Evolutionary conservation across 1,140 invertebrate species (phyloP).

Genomic region (Holcopasites calliopsidis): DNA sequence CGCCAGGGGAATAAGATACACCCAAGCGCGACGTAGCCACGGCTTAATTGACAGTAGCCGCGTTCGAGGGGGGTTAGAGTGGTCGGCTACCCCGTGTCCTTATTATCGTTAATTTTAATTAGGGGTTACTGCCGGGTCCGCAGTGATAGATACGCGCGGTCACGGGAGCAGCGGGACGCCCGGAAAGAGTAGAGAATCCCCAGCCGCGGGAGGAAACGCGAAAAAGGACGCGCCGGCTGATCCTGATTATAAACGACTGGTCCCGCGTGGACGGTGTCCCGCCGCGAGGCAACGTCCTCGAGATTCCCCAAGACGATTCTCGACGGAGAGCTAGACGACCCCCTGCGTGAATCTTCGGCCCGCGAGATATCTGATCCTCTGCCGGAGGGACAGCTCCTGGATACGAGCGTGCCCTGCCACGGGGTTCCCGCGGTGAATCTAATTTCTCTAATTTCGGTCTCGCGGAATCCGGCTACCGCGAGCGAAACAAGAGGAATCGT

Average conservation of each 20-base stretch:
- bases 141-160: slow-evolving; percentile 44
- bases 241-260: slow-evolving; percentile 65
- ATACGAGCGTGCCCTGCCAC: slow-evolving; percentile 37
- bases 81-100: slow-evolving; percentile 57
- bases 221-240: slow-evolving; percentile 43
- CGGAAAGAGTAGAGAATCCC: slow-evolving; percentile 8
- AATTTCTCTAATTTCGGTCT: slow-evolving; percentile 54
- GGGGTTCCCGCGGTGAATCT: slow-evolving; percentile 49
- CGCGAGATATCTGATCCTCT: slow-evolving; percentile 65
- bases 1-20: background rate
- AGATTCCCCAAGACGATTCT: slow-evolving; percentile 42
- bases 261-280: slow-evolving; percentile 38
- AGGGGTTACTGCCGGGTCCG: slow-evolving; percentile 60
- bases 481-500: too few relatives aligned
- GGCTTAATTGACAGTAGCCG: slow-evolving; percentile 71
- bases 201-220: slow-evolving; percentile 49
- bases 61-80: slow-evolving; percentile 56
- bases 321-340: slow-evolving; percentile 17
- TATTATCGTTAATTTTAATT: slow-evolving; percentile 75
- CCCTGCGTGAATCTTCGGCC: slow-evolving; percentile 55
- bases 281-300: slow-evolving; percentile 42
- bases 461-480: background rate
- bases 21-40: background rate
- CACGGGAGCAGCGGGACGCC: slow-evolving; percentile 61
- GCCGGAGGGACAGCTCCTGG: slow-evolving; percentile 58